These are phyloP conservation scores for Falcaria lacertinaria DNA, from an alignment of 2,888 invertebrate species.

Conservation along the genomic window DNA sequence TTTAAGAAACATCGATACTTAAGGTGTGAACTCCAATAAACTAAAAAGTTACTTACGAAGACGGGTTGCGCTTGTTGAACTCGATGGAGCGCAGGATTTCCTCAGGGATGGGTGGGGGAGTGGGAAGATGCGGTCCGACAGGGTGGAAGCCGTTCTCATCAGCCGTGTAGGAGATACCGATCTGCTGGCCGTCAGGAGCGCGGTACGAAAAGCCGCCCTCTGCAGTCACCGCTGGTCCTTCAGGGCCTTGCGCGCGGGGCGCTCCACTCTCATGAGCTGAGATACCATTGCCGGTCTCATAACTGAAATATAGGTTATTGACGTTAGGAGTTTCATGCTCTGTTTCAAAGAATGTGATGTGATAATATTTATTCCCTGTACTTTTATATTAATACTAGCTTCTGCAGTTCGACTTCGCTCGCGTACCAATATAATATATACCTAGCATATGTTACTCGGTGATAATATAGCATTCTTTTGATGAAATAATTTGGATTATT, in stretches of 20 bases:
- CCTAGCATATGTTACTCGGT: too few species aligned
- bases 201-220: conserved; percentile 84
- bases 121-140: conserved; percentile 80
- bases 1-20: too few species aligned
- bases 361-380: neutral
- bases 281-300: conserved; percentile 85
- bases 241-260: conserved; percentile 76
- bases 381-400: too few species aligned
- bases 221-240: conserved; percentile 77
- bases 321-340: neutral
- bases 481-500: too few species aligned
- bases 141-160: conserved; percentile 87
- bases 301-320: conserved; percentile 47
- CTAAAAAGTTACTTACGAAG: conserved; percentile 48
- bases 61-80: conserved; percentile 68
- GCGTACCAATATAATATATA: too few species aligned
- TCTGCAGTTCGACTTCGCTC: too few species aligned
- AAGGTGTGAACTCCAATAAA: too few species aligned
- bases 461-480: too few species aligned
- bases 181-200: conserved; percentile 83
- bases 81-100: conserved; percentile 77
- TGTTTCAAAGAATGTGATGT: too few species aligned
- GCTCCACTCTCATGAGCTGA: conserved; percentile 79
- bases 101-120: conserved; percentile 75
- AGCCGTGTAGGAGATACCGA: conserved; percentile 83